These are phyloP conservation scores for Equus przewalskii DNA, from an alignment of 2,113 vertebrate genomes.

Conservation along the genomic window DNA sequence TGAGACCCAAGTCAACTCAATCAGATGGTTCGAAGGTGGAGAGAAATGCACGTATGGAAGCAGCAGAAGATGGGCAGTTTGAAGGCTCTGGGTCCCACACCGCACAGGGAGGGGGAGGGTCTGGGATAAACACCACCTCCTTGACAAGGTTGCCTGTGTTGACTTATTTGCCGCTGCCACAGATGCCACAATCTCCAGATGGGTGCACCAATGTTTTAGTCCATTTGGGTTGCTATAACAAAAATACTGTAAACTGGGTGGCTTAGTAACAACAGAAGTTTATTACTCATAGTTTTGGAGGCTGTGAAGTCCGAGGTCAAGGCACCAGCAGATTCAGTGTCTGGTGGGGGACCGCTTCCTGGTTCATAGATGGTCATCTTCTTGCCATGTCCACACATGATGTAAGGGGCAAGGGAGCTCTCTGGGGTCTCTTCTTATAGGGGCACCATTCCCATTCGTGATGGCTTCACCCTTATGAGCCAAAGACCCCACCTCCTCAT, in stretches of 20 bases:
- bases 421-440: not conserved
- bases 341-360: not conserved
- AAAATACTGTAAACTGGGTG: not conserved
- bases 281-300: not conserved
- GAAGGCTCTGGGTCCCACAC: not conserved
- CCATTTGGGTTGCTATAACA: not conserved
- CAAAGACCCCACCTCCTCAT: not conserved
- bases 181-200: not conserved
- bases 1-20: not conserved
- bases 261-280: not conserved
- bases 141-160: too few species aligned
- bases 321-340: not conserved
- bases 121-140: not conserved
- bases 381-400: not conserved
- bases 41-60: not conserved
- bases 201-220: not conserved
- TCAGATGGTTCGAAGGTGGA: not conserved
- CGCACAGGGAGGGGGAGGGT: not conserved
- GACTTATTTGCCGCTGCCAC: not conserved
- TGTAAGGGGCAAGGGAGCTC: not conserved
- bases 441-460: not conserved
- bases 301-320: not conserved
- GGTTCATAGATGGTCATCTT: not conserved
- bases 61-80: rapidly evolving
- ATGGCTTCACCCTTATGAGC: not conserved